Base-by-base conservation (phyloP, 2,888 invertebrate genomes). In the Hirtodrosophila histrioides region DNA sequence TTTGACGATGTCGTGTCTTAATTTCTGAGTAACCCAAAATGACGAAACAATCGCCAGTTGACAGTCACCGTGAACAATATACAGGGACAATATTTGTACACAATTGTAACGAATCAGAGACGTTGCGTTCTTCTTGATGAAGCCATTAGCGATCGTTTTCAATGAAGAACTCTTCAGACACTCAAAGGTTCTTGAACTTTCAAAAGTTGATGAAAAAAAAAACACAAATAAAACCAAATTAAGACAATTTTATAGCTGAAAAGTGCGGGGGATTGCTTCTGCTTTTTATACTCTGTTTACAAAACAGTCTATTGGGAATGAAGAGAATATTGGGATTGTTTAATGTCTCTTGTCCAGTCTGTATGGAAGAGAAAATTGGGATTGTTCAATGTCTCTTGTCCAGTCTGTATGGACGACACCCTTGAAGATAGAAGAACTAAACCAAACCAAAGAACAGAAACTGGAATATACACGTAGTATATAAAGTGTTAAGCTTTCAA, bases 121-220 rank as follows among this genome's bases (percentile, higher is more conserved):
- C 50, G 33, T 41, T 46, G 41, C 44, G 46, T 17, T 17, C 37
- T 58, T 9, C 12, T 53, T 35, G 40, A 72, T 73, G 45, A 64
- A 72, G 73, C 48, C 62, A 75, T 77, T 58, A 64, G 51, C 55
- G 74, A 84, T 84, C 81, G 63, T 57, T 75, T 75, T 77, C 60
- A 70, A 35, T 54, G 27, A 65, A 36, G 49, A 65, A 29, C 69
- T 64, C 73, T 80, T 53, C 67, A 64, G 60, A 63, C 68, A 56
- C 74, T 78, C 58, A 64, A 78, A 82, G 82, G 86, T 82, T 85
- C 82, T 82, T 82, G 82, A 82, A 85, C 82, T 82, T 79, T 41
- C 62, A 50, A 63, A 56, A 37, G 17, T 17, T 17, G 2, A 17
- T 1, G 2, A 17, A 17, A 1, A 17, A 17, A 17, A 17, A 17